phyloP scores from a whole-genome alignment of 2,797 vertebrate genomes.

The Protosalanx chinensis region DNA sequence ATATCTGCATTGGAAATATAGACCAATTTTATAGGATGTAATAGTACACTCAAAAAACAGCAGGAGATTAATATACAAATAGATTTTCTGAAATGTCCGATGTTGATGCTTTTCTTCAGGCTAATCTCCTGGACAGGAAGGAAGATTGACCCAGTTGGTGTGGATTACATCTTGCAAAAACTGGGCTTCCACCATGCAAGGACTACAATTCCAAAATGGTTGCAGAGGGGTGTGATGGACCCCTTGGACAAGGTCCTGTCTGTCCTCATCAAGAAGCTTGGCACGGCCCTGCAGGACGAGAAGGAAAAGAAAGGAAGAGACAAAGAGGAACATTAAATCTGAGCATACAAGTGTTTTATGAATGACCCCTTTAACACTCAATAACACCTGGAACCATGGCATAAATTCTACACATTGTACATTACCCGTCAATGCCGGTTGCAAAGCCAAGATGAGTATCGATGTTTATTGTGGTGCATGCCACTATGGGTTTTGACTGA shows the following conservation, averaged over 20 bases:
- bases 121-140: constrained; percentile 98
- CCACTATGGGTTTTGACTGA: constrained; percentile 65
- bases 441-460: constrained; percentile 61
- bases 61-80: not conserved
- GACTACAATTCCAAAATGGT: constrained; percentile 99
- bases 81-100: not conserved
- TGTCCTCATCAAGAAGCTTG: constrained; percentile 95
- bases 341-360: constrained; percentile 12
- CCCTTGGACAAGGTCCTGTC: constrained; percentile 97
- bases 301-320: constrained; percentile 92
- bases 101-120: constrained; percentile 59
- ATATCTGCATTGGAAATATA: too few species aligned
- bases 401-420: constrained; percentile 54
- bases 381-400: constrained; percentile 28
- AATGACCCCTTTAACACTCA: constrained; percentile 50
- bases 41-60: not conserved
- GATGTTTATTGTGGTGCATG: constrained; percentile 76
- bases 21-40: not conserved
- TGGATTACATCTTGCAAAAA: constrained; percentile 98
- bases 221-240: constrained; percentile 98
- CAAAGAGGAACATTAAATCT: constrained; percentile 87
- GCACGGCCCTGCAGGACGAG: constrained; percentile 93
- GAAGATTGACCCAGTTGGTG: constrained; percentile 96
- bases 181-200: constrained; percentile 97
- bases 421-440: constrained; percentile 56